These are phyloP conservation scores for Suricata suricatta DNA, from an alignment of 2,113 vertebrate species.

Conservation along the genomic window DNA sequence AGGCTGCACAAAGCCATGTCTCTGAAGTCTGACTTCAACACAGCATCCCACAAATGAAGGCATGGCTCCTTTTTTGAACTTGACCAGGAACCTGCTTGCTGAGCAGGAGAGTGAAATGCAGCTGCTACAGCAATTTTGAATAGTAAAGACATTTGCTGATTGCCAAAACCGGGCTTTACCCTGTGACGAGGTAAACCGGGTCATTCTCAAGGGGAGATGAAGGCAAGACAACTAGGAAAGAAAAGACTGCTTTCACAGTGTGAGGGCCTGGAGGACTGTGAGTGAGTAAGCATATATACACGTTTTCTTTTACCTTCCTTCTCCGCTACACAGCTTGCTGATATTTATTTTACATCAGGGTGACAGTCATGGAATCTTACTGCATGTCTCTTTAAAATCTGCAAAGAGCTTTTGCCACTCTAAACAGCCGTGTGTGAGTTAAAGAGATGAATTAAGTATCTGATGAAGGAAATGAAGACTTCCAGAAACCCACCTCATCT, in stretches of 20 bases:
- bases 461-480: background rate
- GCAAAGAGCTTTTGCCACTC: background rate
- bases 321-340: background rate
- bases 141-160: constrained; percentile 71
- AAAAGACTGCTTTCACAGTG: background rate
- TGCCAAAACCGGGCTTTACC: constrained; percentile 55
- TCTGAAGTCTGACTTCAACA: constrained; percentile 81
- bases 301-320: background rate
- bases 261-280: background rate
- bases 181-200: constrained; percentile 55
- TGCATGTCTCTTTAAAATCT: background rate
- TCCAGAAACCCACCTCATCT: background rate
- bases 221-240: constrained; percentile 38
- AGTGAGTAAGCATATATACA: background rate
- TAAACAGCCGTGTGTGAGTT: background rate
- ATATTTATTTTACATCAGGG: background rate
- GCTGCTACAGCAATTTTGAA: constrained; percentile 73
- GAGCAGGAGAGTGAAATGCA: constrained; percentile 61
- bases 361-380: background rate
- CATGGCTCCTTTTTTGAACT: constrained; percentile 77
- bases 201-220: constrained; percentile 69
- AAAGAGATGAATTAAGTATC: background rate
- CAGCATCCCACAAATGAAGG: constrained; percentile 76
- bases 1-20: constrained; percentile 75
- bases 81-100: constrained; percentile 65